These are phyloP conservation scores for Teleogryllus occipitalis DNA, from an alignment of 1,140 invertebrate genomes.

Conservation along the genomic window DNA sequence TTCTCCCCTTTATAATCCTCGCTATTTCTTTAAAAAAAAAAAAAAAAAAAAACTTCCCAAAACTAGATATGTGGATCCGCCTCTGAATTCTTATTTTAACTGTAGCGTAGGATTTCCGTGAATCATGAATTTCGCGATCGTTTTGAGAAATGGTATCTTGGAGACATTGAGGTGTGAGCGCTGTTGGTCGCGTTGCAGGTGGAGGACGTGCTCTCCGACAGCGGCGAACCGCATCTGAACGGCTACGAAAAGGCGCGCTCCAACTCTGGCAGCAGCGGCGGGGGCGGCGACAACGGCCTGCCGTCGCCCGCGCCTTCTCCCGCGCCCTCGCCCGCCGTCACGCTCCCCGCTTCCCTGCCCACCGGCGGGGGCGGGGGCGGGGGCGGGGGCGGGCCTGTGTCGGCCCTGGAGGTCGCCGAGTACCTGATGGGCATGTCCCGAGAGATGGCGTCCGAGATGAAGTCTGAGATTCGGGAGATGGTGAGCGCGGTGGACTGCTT, in stretches of 20 bases:
- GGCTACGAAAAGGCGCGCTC: neutral
- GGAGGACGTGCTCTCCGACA: conserved; percentile 63
- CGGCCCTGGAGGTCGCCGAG: conserved; percentile 60
- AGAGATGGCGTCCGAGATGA: conserved; percentile 69
- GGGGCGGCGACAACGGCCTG: neutral
- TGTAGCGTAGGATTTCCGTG: too few relatives aligned
- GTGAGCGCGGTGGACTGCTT: conserved; percentile 63
- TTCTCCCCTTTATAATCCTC: too few relatives aligned
- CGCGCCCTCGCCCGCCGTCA: too few relatives aligned
- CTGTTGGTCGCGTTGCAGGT: conserved; percentile 34
- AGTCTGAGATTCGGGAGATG: conserved; percentile 62
- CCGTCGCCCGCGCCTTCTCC: neutral
- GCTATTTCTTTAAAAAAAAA: too few relatives aligned
- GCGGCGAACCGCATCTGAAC: conserved; percentile 21
- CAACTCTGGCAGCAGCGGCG: neutral
- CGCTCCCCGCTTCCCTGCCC: too few relatives aligned
- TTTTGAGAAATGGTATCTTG: too few relatives aligned
- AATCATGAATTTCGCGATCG: too few relatives aligned
- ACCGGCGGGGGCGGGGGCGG: neutral
- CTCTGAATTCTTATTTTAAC: too few relatives aligned
- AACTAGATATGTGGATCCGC: too few relatives aligned
- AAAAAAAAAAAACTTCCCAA: too few relatives aligned
- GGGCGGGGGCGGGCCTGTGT: conserved; percentile 48
- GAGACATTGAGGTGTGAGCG: too few relatives aligned
- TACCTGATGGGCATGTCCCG: conserved; percentile 66